Conservation (phyloP, 2,797 vertebrate species). For the Platalea minor region DNA sequence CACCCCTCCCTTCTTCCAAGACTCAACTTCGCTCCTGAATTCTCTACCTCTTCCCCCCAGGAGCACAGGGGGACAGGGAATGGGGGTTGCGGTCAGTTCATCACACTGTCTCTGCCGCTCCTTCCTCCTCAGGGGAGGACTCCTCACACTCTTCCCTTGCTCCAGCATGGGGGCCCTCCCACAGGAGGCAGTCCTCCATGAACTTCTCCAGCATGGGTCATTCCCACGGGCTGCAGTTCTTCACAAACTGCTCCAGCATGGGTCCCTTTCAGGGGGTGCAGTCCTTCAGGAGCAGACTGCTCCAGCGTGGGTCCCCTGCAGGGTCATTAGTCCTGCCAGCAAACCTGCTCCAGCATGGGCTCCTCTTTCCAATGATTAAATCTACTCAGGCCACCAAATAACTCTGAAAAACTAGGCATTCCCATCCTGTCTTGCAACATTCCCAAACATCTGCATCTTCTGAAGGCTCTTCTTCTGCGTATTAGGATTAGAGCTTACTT, state of each 20-base stretch:
- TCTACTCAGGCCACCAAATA: neutral
- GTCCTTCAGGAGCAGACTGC: too few species aligned
- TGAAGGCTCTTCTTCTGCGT: neutral
- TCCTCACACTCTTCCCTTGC: neutral
- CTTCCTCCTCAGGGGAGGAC: neutral
- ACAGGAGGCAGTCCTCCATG: too few species aligned
- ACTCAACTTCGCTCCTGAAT: neutral
- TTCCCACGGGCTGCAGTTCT: too few species aligned
- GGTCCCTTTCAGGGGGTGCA: too few species aligned
- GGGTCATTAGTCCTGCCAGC: too few species aligned
- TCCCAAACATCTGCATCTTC: neutral
- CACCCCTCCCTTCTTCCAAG: neutral
- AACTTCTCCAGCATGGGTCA: too few species aligned
- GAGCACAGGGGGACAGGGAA: neutral
- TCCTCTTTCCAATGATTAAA: neutral
- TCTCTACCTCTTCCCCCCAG: neutral
- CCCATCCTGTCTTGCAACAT: neutral
- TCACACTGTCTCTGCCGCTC: accelerated
- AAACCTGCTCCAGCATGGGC: too few species aligned
- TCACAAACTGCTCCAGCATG: too few species aligned
- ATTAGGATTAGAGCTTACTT: neutral
- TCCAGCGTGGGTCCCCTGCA: too few species aligned
- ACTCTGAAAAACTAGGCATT: neutral
- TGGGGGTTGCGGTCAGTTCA: neutral
- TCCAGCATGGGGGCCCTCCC: too few species aligned